Base-by-base conservation (phyloP, 1,140 invertebrate species). In the Drosophila pachea region DNA sequence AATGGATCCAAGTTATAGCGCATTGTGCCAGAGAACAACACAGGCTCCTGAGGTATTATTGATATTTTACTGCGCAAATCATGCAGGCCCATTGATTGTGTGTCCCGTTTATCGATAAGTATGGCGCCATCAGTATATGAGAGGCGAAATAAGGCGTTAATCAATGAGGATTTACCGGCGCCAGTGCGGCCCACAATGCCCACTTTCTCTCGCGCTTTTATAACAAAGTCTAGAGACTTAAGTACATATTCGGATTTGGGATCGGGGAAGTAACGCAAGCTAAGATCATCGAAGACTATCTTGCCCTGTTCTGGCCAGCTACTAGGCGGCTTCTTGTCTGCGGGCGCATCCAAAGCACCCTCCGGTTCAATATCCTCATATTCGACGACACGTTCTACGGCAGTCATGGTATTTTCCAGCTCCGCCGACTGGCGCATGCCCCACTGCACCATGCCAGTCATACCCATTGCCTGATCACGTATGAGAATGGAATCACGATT, bases 11-110 rank as follows among this genome's bases (percentile, higher is more conserved):
- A 90, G 90, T 97, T 97, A 78, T 93, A 93, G 4, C 96, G 90
- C 89, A 97, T 92, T 42, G 92, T 94, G 40, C 95, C 95, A 0
- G 93, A 94, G 88, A 97, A 97, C 5, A 97, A 89, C 7, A 97
- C 93, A 0, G 97, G 96, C 78, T 95, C 95, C 90, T 98, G 97
- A 7, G 97, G 96, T 72, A 98, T 97, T 63, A 97, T 97, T 35
- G 96, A 96, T 31, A 98, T 92, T 83, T 94, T 94, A 43, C 93
- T 93, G 45, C 96, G 91, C 8, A 96, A 90, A 87, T 94, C 92
- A 64, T 94, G 93, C 9, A 95, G 81, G 0, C 93, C 92, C 86
- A 94, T 89, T 45, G 89, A 68, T 1, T 90, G 90, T 0, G 91
- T 93, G 35, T 93, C 90, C 11, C 95, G 91, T 3, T 90, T 91